Evolutionary conservation across 2,888 invertebrate genomes (phyloP).

Genomic region (Dynastes hyllus): DNA sequence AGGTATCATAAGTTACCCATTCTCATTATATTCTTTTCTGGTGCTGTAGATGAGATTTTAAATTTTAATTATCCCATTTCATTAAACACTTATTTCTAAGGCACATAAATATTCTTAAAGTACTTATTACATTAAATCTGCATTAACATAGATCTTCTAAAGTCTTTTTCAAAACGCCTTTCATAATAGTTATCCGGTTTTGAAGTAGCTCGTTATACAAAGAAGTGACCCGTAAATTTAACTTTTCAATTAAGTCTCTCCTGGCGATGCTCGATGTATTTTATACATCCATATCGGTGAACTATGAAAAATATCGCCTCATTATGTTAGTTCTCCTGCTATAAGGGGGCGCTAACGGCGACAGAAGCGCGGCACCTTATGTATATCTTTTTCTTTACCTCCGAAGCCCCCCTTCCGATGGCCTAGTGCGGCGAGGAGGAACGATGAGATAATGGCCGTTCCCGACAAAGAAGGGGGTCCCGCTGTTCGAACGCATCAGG

Average conservation of each 20-base stretch:
- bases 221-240: constrained; percentile 30
- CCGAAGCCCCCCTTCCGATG: neutral
- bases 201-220: constrained; percentile 20
- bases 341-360: constrained; percentile 7
- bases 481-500: constrained; percentile 9
- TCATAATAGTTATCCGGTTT: neutral
- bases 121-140: neutral
- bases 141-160: neutral
- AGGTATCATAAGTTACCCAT: too few species aligned
- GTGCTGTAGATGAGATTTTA: too few species aligned
- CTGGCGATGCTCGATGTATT: neutral
- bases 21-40: too few species aligned
- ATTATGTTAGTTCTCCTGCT: constrained; percentile 21
- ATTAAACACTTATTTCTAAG: too few species aligned
- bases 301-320: constrained; percentile 37
- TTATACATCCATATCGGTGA: neutral
- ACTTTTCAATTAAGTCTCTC: constrained; percentile 36
- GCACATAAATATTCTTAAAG: neutral
- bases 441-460: constrained; percentile 38
- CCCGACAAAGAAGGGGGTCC: constrained; percentile 50
- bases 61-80: too few species aligned
- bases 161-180: neutral
- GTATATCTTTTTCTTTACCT: neutral
- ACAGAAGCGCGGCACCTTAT: constrained; percentile 18
- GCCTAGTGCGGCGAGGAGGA: constrained; percentile 4